These are phyloP conservation scores for Cydia splendana DNA, from an alignment of 1,140 invertebrate genomes.

Conservation along the genomic window DNA sequence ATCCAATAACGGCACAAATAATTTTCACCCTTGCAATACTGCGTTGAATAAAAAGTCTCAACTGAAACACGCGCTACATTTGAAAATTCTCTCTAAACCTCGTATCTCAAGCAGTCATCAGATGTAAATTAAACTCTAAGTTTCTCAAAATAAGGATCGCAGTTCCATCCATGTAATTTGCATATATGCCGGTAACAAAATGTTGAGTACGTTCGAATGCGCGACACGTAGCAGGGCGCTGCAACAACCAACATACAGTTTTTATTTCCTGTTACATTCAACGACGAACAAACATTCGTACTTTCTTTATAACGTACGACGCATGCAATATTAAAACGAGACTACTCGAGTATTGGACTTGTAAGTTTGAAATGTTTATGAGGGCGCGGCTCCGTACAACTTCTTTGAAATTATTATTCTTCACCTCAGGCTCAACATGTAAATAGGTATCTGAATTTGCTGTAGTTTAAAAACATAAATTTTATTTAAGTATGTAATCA, in stretches of 20 bases:
- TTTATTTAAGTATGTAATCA: too few relatives aligned
- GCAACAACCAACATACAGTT: slow-evolving; percentile 28
- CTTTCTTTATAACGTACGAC: slow-evolving; percentile 32
- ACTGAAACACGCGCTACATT: slow-evolving; percentile 4
- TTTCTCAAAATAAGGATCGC: background rate
- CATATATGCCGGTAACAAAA: background rate
- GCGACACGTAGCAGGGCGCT: slow-evolving; percentile 29
- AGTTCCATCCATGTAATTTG: background rate
- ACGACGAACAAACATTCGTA: slow-evolving; percentile 30
- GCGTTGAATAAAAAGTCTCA: slow-evolving; percentile 11
- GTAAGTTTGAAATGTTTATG: slow-evolving; percentile 28
- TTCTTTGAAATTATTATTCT: background rate
- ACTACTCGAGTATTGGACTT: slow-evolving; percentile 28
- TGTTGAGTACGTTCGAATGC: slow-evolving; percentile 21
- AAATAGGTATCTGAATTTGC: background rate
- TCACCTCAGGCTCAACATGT: background rate
- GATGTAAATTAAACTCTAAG: background rate
- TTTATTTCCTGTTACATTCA: slow-evolving; percentile 32
- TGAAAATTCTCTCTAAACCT: background rate
- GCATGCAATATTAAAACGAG: slow-evolving; percentile 30
- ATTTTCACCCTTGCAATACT: slow-evolving; percentile 11
- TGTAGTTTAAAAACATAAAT: background rate
- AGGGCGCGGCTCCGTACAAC: background rate
- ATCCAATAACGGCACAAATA: slow-evolving; percentile 19
- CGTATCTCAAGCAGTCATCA: background rate